Evolutionary conservation across 2,797 vertebrate species (phyloP), one percentile per base, ranked within the genome.

Genomic region (Leuciscus waleckii): DNA sequence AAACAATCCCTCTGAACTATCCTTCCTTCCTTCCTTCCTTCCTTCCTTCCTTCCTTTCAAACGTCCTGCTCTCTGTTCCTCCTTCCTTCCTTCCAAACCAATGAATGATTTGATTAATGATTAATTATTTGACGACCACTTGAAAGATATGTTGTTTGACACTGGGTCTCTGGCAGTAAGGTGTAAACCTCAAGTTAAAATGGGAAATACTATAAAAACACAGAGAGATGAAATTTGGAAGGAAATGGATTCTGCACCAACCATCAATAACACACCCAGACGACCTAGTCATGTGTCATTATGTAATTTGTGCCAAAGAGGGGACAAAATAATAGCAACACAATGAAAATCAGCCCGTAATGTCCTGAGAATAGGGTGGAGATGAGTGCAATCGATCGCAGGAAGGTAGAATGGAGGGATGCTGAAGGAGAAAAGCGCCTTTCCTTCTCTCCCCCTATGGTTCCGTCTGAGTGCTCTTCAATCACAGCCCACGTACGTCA

Each of bases 381-480:
- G 49, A 46, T 58, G 35, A 73, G 39, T 58, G 39, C 4, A 58
- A 79, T 78, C n/a, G 65, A 83, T 79, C 63, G 7, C 39, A 65
- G 39, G 10, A 87, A 63, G 67, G 49, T 26, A 32, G 70, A 74
- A 51, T 81, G 37, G 70, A 83, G 56, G 37, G 65, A 46, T 74
- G 65, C 10, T 73, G 80, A 85, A 51, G 70, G 79, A 80, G 74
- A 80, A 81, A 78, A 71, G 26, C 7, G n/a, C 49, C 46, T 82
- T 71, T 80, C 29, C 26, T 58, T 69, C 19, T 77, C 80, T 90
- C 89, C 87, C 84, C 76, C 61, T 49, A 88, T 46, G 87, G 91
- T 91, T 82, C 89, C 37, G 85, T 90, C 89, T 87, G 88, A 79
- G 89, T 76, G 82, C 87, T 91, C 90, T 92, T 91, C 90, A 88